Conservation (phyloP, 2,113 vertebrate genomes). For the Pholis gunnellus region DNA sequence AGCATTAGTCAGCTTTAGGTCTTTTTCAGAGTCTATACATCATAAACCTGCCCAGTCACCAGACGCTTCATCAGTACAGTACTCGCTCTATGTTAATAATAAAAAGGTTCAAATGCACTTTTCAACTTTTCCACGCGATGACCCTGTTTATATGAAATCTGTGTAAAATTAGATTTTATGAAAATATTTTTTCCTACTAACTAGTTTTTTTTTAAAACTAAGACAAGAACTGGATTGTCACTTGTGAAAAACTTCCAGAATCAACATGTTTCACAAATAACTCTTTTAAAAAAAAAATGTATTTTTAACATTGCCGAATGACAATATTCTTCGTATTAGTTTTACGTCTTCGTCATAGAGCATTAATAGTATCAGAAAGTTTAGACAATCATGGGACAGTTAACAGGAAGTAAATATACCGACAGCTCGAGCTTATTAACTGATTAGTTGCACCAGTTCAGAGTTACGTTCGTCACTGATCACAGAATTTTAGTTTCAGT, state of each 20-base stretch:
- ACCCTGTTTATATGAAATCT: constrained; percentile 13
- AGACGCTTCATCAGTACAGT: neutral
- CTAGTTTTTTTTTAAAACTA: constrained; percentile 1
- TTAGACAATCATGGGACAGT: constrained; percentile 53
- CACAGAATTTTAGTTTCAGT: constrained; percentile 11
- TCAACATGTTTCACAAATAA: constrained; percentile 16
- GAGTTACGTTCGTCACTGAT: constrained; percentile 7
- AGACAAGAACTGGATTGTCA: neutral
- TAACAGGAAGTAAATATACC: neutral
- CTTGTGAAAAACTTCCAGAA: constrained; percentile 39
- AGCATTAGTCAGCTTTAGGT: constrained; percentile 31
- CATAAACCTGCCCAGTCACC: constrained; percentile 20
- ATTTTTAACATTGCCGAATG: neutral
- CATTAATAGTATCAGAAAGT: neutral
- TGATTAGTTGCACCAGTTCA: constrained; percentile 3
- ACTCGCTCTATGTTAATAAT: constrained; percentile 20
- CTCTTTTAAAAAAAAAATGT: neutral
- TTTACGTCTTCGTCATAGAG: neutral
- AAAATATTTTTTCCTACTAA: constrained; percentile 23
- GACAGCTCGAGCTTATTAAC: constrained; percentile 6
- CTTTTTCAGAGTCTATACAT: constrained; percentile 1
- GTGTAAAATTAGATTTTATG: constrained; percentile 40
- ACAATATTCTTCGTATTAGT: neutral
- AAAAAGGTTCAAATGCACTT: constrained; percentile 71
- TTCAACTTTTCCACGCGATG: constrained; percentile 37